phyloP scores from a whole-genome alignment of 2,888 invertebrate species.

The Drosophila barbarae region DNA sequence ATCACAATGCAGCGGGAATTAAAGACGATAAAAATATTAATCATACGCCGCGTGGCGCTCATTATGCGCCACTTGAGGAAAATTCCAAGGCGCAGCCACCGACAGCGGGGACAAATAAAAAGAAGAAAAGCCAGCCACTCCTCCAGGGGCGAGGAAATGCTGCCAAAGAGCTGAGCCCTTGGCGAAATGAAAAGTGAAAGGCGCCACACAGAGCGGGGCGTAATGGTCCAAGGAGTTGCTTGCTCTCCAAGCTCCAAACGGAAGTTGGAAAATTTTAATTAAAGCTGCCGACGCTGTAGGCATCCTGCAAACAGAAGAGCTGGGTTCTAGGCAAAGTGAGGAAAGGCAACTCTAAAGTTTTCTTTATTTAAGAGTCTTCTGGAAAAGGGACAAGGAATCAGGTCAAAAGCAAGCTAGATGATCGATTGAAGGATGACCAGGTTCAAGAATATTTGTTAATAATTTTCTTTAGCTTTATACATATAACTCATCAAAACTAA shows the following conservation, averaged over 20 bases:
- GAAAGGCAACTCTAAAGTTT: conserved; percentile 19
- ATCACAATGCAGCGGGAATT: conserved; percentile 70
- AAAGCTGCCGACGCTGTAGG: conserved; percentile 63
- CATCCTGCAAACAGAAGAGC: conserved; percentile 30
- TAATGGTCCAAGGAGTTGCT: conserved; percentile 20
- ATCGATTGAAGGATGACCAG: no score
- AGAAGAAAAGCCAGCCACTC: conserved; percentile 5
- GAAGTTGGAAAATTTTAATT: conserved; percentile 71
- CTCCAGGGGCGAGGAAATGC: conserved; percentile 9
- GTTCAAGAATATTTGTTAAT: no score
- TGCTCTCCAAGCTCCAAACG: conserved; percentile 34
- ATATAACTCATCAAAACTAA: no score
- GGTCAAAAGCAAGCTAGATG: not conserved
- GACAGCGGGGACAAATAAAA: conserved; percentile 22
- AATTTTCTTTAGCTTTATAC: no score
- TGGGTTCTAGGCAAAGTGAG: conserved; percentile 10
- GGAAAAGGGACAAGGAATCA: not conserved
- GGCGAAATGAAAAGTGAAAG: conserved; percentile 66
- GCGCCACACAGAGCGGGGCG: conserved; percentile 26
- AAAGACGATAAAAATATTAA: conserved; percentile 67
- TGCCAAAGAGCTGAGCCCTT: conserved; percentile 16
- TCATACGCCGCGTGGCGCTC: conserved; percentile 74
- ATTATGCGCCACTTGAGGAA: conserved; percentile 70
- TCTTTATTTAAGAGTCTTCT: conserved; percentile 21
- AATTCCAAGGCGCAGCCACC: conserved; percentile 43